A percentile compares a stretch with the other conserved stretches of the same genome.
Conservation (phyloP, 2,888 invertebrate genomes). For the Tuta absoluta region DNA sequence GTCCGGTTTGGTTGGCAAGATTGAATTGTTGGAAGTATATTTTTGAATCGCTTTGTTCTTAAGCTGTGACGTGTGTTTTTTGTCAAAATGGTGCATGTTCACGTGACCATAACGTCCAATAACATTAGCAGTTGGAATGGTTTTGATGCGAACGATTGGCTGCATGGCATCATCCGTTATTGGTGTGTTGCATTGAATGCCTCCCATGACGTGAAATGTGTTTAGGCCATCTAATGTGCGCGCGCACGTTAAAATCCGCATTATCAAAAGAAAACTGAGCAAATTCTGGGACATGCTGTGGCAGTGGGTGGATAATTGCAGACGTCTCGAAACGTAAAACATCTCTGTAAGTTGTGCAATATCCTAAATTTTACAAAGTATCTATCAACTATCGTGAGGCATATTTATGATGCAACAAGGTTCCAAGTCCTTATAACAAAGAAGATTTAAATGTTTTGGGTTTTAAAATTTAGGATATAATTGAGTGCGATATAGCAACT, state of each 20-base stretch:
- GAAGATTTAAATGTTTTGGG: conserved; percentile 7
- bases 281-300: neutral
- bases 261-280: conserved; percentile 36
- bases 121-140: too few species aligned
- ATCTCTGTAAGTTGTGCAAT: conserved; percentile 1
- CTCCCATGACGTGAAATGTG: conserved; percentile 36
- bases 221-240: conserved; percentile 34
- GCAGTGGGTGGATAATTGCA: neutral
- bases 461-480: neutral
- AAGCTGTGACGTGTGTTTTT: too few species aligned
- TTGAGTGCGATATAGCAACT: neutral
- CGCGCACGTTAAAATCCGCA: conserved; percentile 34
- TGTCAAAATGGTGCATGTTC: too few species aligned
- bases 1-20: too few species aligned
- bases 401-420: conserved; percentile 8
- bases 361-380: neutral
- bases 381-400: neutral
- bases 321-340: neutral
- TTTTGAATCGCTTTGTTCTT: too few species aligned
- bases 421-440: neutral
- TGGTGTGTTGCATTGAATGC: conserved; percentile 26
- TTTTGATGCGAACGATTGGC: too few species aligned
- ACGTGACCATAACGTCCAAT: too few species aligned
- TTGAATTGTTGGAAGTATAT: too few species aligned
- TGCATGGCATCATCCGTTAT: conserved; percentile 26